Percentiles rank a stretch among this genome's conserved stretches.
Evolutionary conservation across 2,113 vertebrate species (phyloP).

Genomic region (Alaudala cheleensis): DNA sequence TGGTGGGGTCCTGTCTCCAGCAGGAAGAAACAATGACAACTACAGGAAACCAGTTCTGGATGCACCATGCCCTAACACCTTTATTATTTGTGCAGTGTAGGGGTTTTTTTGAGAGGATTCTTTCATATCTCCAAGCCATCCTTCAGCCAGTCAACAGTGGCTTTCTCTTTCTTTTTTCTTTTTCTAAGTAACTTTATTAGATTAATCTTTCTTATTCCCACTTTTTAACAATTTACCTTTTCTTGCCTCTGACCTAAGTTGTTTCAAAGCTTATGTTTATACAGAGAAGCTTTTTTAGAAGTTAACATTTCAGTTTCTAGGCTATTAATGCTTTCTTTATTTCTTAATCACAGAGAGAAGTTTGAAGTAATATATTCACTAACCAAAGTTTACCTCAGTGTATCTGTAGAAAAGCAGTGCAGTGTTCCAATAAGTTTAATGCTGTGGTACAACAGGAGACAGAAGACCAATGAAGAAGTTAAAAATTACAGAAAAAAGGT

Average conservation of each 20-base stretch:
- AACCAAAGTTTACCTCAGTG: neutral
- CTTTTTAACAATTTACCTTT: neutral
- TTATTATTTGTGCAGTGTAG: neutral
- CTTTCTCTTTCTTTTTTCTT: neutral
- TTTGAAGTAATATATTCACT: neutral
- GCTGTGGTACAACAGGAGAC: too few species aligned
- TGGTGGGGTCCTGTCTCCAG: neutral
- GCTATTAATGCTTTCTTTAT: rapidly evolving
- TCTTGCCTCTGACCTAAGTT: neutral
- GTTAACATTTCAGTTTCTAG: neutral
- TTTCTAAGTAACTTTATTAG: neutral
- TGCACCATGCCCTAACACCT: neutral
- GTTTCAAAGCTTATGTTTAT: neutral
- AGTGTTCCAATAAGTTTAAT: rapidly evolving
- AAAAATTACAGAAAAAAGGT: neutral
- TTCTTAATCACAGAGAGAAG: neutral
- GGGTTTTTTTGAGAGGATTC: rapidly evolving
- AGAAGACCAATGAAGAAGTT: neutral
- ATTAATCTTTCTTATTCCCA: neutral
- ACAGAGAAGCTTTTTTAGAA: neutral
- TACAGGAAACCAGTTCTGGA: neutral
- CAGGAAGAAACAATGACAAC: neutral
- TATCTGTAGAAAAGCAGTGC: neutral
- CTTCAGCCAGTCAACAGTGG: neutral
- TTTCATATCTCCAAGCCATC: neutral